These are phyloP conservation scores for Colius striatus DNA, from an alignment of 2,113 vertebrate species.

Conservation along the genomic window DNA sequence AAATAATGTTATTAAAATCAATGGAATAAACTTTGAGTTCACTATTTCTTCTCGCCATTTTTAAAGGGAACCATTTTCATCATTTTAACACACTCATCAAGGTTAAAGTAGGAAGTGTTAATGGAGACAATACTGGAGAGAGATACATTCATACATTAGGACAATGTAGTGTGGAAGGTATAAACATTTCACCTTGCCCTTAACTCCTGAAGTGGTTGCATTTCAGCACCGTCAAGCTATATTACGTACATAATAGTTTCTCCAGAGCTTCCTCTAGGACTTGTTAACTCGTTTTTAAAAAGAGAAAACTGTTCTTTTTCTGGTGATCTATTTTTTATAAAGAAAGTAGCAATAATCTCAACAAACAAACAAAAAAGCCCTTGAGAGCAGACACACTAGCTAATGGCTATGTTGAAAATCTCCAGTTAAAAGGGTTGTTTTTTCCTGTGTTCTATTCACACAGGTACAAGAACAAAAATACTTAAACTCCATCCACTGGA, in stretches of 20 bases:
- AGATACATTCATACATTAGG: neutral
- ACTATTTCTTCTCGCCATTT: neutral
- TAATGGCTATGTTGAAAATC: slow-evolving; percentile 11
- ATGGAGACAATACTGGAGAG: neutral
- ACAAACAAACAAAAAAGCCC: neutral
- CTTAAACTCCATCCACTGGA: slow-evolving; percentile 26
- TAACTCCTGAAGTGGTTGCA: neutral
- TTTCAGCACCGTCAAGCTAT: neutral
- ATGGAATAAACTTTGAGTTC: neutral
- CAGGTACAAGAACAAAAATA: slow-evolving; percentile 22
- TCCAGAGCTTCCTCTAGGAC: neutral
- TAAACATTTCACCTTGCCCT: neutral
- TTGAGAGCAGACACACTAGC: neutral
- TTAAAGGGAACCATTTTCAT: neutral
- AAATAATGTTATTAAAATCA: neutral
- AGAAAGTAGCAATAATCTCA: neutral
- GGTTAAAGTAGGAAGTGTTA: slow-evolving; percentile 18
- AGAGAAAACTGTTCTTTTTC: neutral
- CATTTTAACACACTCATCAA: neutral
- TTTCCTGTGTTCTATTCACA: slow-evolving; percentile 11
- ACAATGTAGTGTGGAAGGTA: neutral
- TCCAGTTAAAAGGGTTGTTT: neutral
- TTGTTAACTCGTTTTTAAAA: neutral
- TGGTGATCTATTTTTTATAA: neutral
- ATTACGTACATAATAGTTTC: neutral